Evolutionary conservation across 2,888 invertebrate genomes (phyloP).

Genomic region (Tricholauxania praeusta): DNA sequence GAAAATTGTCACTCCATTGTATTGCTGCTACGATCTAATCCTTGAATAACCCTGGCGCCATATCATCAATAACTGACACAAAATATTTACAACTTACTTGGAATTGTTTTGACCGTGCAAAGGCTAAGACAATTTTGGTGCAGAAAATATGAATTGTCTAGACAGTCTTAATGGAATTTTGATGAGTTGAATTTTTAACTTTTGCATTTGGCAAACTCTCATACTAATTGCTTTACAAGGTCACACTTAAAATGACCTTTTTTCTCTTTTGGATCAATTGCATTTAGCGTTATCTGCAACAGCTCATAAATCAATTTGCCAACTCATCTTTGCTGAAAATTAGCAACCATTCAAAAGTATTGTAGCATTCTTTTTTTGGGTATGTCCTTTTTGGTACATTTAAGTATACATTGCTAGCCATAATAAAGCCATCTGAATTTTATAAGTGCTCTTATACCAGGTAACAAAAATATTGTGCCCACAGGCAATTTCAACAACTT

Average conservation of each 20-base stretch:
- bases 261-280: no score
- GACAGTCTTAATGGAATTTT: slow-evolving; percentile 2
- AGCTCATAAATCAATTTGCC: no score
- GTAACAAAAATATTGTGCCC: slow-evolving; percentile 10
- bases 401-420: background rate
- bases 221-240: background rate
- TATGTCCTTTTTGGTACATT: no score
- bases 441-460: background rate
- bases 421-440: background rate
- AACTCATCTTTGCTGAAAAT: no score
- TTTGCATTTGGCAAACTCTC: background rate
- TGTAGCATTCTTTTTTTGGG: no score
- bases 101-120: background rate
- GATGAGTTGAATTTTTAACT: background rate
- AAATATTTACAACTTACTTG: background rate
- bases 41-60: background rate
- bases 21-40: background rate
- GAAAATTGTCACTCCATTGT: no score
- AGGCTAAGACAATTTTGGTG: background rate
- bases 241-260: background rate
- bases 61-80: background rate
- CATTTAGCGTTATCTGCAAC: no score
- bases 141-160: slow-evolving; percentile 8
- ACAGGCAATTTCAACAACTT: background rate
- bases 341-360: no score